These are phyloP conservation scores for Danionella dracula DNA, from an alignment of 2,797 vertebrate species.

Conservation along the genomic window DNA sequence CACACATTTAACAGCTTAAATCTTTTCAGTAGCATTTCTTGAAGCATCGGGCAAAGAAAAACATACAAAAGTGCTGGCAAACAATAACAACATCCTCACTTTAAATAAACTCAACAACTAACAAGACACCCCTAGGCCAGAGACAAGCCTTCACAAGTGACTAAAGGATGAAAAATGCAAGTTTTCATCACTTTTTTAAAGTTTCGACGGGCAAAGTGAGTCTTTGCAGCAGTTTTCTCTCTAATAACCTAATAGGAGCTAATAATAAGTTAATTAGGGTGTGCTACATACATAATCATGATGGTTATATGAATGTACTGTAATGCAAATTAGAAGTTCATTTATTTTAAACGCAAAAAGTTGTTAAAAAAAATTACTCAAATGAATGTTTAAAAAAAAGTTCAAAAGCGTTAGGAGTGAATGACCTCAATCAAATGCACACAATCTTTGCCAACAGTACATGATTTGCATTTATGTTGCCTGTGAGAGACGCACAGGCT, in stretches of 20 bases:
- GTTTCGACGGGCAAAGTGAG: too few relatives aligned
- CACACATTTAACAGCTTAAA: background rate
- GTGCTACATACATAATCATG: too few relatives aligned
- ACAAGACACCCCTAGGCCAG: background rate
- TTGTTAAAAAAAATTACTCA: background rate
- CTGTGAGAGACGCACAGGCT: slow-evolving; percentile 18
- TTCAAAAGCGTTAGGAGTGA: background rate
- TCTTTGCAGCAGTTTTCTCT: too few relatives aligned
- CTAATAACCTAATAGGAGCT: too few relatives aligned
- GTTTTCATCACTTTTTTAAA: too few relatives aligned
- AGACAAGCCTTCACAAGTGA: background rate
- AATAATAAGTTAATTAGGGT: too few relatives aligned
- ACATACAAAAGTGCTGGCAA: background rate
- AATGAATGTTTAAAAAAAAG: slow-evolving; percentile 33
- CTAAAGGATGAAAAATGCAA: too few relatives aligned
- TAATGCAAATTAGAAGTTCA: too few relatives aligned
- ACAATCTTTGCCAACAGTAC: slow-evolving; percentile 6
- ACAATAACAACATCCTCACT: background rate
- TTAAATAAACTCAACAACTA: background rate
- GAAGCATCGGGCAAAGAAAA: slow-evolving; percentile 5
- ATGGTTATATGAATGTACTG: too few relatives aligned
- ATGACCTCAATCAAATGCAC: slow-evolving; percentile 13
- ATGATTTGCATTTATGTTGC: slow-evolving; percentile 18
- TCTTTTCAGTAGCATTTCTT: slow-evolving; percentile 48
- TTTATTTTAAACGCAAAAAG: too few relatives aligned